Conservation (phyloP, 2,888 invertebrate genomes). For the Alloscopus bannaensis region DNA sequence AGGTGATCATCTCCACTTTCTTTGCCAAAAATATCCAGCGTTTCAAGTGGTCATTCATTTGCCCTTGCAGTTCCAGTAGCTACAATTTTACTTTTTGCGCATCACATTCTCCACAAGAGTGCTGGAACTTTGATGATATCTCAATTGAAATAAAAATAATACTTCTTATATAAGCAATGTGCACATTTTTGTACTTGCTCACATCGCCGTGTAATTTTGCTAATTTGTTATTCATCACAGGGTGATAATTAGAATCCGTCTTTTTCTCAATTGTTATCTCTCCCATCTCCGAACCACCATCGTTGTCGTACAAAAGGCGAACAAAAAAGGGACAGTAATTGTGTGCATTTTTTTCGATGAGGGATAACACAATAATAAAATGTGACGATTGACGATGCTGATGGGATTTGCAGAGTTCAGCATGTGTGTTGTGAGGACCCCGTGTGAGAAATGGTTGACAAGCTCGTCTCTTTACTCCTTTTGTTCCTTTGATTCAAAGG, state of each 20-base stretch:
- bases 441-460: constrained; percentile 42
- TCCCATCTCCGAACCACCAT: background rate
- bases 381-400: too few relatives aligned
- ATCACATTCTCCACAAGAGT: background rate
- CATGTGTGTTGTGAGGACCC: constrained; percentile 11
- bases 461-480: constrained; percentile 15
- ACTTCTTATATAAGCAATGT: too few relatives aligned
- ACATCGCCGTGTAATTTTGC: constrained; percentile 35
- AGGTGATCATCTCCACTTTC: too few relatives aligned
- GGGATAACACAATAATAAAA: too few relatives aligned
- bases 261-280: constrained; percentile 6
- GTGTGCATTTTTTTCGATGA: background rate
- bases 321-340: background rate
- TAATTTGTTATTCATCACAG: constrained; percentile 40
- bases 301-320: constrained; percentile 15
- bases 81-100: constrained; percentile 17
- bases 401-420: constrained; percentile 16
- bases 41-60: constrained; percentile 31
- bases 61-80: constrained; percentile 41
- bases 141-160: too few relatives aligned
- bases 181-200: background rate
- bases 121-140: constrained; percentile 1
- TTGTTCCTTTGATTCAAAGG: constrained; percentile 50
- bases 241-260: constrained; percentile 32
- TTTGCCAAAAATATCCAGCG: constrained; percentile 14